Evolutionary conservation across 1,140 invertebrate species (phyloP).

Genomic region (Lasioglossum baleicum): DNA sequence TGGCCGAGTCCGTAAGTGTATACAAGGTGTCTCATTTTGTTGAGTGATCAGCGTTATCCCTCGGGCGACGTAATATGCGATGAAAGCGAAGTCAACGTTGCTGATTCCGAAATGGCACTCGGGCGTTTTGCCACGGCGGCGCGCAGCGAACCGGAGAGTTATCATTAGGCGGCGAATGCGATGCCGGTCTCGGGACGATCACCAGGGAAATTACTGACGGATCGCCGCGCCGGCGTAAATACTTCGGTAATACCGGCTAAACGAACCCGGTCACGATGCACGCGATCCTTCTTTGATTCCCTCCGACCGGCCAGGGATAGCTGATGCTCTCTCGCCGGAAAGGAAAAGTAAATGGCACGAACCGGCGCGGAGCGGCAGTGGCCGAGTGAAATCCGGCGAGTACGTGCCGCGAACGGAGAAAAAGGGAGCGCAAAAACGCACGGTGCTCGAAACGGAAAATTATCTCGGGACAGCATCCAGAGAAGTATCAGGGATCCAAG

Average conservation of each 20-base stretch:
- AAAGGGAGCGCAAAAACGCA: no score
- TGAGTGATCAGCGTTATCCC: no score
- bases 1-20: no score
- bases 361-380: background rate
- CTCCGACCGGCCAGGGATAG: background rate
- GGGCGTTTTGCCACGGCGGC: background rate
- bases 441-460: conserved; percentile 12
- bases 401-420: no score
- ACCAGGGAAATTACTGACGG: conserved; percentile 14
- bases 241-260: background rate
- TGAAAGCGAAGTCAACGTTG: conserved; percentile 15
- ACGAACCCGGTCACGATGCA: conserved; percentile 1
- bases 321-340: background rate
- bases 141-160: background rate
- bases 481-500: background rate
- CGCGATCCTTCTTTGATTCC: conserved; percentile 27
- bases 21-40: no score
- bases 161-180: conserved; percentile 12
- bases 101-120: background rate
- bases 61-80: background rate
- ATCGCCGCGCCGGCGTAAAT: conserved; percentile 6
- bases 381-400: background rate
- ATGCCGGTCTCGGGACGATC: background rate
- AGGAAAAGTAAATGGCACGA: conserved; percentile 22
- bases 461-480: background rate